A percentile compares a stretch with the other conserved stretches of the same genome.
Conservation (phyloP, 2,888 invertebrate species). For the Acanthosepion pharaonis region DNA sequence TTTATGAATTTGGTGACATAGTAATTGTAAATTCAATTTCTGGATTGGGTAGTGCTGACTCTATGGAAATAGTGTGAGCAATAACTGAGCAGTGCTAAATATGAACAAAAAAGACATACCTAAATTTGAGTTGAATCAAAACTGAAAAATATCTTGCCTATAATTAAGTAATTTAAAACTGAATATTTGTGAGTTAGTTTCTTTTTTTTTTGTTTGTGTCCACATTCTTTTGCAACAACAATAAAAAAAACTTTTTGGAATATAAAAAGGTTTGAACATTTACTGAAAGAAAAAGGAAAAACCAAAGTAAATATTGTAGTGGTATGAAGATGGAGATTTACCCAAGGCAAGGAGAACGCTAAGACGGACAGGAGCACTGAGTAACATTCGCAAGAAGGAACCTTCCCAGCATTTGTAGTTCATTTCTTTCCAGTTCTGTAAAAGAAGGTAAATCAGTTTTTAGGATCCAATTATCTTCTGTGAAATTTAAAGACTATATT, state of each 20-base stretch:
- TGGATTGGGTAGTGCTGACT: no score
- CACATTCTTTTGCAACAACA: neutral
- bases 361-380: conserved; percentile 80
- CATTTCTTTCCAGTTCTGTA: conserved; percentile 97
- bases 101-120: no score
- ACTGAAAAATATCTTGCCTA: no score
- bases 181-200: neutral
- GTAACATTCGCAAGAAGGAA: conserved; percentile 63
- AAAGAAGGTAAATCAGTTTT: neutral
- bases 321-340: conserved; percentile 53
- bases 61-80: no score
- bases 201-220: neutral
- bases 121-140: no score
- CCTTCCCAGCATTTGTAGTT: conserved; percentile 84
- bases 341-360: conserved; percentile 86
- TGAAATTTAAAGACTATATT: neutral
- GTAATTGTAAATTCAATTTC: no score
- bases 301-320: neutral
- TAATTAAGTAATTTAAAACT: no score
- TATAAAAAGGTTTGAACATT: no score
- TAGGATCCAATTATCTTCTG: neutral
- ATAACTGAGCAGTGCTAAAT: no score
- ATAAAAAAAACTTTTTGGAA: neutral
- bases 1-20: no score
- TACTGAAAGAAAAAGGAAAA: neutral